A percentile compares a stretch with the other conserved stretches of the same genome.
These are phyloP conservation scores for Butastur rufipennis DNA, from an alignment of 2,113 vertebrate genomes.

Conservation along the genomic window DNA sequence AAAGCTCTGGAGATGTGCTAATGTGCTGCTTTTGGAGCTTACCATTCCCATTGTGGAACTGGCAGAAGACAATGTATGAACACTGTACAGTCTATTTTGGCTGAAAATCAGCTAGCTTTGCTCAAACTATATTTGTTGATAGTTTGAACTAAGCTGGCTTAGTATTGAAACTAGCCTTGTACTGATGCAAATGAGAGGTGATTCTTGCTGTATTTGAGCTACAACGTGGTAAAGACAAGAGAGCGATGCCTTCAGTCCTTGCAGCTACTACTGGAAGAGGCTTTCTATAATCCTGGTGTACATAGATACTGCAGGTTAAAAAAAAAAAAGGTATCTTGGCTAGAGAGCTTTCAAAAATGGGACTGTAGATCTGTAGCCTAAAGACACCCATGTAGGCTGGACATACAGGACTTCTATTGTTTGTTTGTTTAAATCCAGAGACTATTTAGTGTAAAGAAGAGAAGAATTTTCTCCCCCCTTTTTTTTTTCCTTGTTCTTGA, in stretches of 20 bases:
- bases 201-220: not conserved
- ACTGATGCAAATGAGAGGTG: not conserved
- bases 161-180: not conserved
- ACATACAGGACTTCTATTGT: fast-evolving
- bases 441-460: not conserved
- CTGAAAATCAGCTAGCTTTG: not conserved
- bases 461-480: not conserved
- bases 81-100: fast-evolving
- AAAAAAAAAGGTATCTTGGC: not conserved
- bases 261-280: not conserved
- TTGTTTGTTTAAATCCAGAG: not conserved
- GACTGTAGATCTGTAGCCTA: not conserved
- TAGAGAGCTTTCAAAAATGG: not conserved
- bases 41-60: not conserved
- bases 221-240: not conserved
- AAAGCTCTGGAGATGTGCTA: not conserved
- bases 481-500: not conserved
- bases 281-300: not conserved
- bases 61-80: not conserved
- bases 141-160: not conserved
- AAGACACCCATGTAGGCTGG: not conserved
- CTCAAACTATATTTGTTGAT: not conserved
- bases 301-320: not conserved
- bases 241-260: not conserved
- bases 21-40: not conserved